Percentiles rank a stretch among this genome's conserved stretches.
phyloP scores from a whole-genome alignment of 2,888 invertebrate species.

The Tanypteryx hageni region DNA sequence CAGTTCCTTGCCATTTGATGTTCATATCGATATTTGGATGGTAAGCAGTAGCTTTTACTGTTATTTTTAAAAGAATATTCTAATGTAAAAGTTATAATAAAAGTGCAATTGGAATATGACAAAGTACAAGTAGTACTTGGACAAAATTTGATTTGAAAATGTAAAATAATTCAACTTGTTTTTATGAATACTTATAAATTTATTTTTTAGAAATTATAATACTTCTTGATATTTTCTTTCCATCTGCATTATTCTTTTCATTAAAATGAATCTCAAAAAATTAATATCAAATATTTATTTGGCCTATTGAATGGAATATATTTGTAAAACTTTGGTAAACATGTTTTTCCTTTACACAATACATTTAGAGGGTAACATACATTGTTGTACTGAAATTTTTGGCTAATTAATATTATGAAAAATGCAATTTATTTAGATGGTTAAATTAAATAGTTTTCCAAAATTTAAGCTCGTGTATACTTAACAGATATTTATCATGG shows the following conservation, averaged over 20 bases:
- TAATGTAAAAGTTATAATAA: neutral
- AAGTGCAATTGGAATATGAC: neutral
- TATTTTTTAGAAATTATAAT: neutral
- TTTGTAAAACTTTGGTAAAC: too few relatives aligned
- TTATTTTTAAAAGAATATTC: slow-evolving; percentile 1
- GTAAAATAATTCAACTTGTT: neutral
- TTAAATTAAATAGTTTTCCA: too few relatives aligned
- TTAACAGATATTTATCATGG: too few relatives aligned
- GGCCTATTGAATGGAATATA: too few relatives aligned
- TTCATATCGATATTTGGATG: slow-evolving; percentile 6
- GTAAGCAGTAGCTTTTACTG: slow-evolving; percentile 22
- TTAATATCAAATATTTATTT: too few relatives aligned
- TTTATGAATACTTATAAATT: neutral
- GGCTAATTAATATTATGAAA: too few relatives aligned
- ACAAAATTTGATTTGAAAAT: neutral
- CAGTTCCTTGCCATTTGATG: slow-evolving; percentile 35
- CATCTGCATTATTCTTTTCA: neutral
- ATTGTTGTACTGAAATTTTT: too few relatives aligned
- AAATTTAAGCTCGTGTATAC: too few relatives aligned
- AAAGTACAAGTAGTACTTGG: neutral
- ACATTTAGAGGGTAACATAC: too few relatives aligned
- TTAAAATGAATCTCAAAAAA: slow-evolving; percentile 9
- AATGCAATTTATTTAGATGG: too few relatives aligned
- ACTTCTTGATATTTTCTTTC: neutral
- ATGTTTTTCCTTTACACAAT: too few relatives aligned